A percentile compares a stretch with the other conserved stretches of the same genome.
phyloP scores from a whole-genome alignment of 2,113 vertebrate species.

The Lampris megalopsis region DNA sequence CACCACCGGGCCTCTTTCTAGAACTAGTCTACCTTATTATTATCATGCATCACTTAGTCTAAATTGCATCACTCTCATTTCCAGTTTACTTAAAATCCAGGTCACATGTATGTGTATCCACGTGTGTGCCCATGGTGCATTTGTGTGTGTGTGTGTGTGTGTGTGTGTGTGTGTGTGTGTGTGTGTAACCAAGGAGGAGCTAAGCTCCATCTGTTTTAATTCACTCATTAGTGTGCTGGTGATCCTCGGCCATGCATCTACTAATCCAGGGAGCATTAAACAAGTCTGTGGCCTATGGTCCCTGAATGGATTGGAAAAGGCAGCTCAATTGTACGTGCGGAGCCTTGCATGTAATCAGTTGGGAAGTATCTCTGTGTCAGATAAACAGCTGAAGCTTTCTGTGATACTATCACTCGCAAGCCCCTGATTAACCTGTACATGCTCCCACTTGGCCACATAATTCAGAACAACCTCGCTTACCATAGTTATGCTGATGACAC shows the following conservation, averaged over 20 bases:
- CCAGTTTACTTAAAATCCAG: slow-evolving; percentile 11
- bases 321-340: background rate
- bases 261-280: slow-evolving; percentile 43
- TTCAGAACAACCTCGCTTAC: no score
- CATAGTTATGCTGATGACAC: no score
- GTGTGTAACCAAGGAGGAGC: background rate
- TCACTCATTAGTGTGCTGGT: slow-evolving; percentile 42
- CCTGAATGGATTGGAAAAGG: slow-evolving; percentile 32
- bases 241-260: slow-evolving; percentile 11
- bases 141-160: background rate
- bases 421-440: no score
- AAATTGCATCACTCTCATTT: slow-evolving; percentile 15
- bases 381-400: background rate
- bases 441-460: no score
- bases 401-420: no score
- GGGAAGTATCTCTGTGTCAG: background rate
- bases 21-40: background rate
- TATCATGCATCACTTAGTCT: slow-evolving; percentile 26
- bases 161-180: background rate
- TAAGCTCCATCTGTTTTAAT: slow-evolving; percentile 19
- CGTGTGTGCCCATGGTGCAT: background rate
- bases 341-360: slow-evolving; percentile 17
- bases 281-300: slow-evolving; percentile 48
- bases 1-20: slow-evolving; percentile 3
- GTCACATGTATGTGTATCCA: background rate